Base-by-base conservation (phyloP, 2,888 invertebrate genomes). In the Campoplex capitator region DNA sequence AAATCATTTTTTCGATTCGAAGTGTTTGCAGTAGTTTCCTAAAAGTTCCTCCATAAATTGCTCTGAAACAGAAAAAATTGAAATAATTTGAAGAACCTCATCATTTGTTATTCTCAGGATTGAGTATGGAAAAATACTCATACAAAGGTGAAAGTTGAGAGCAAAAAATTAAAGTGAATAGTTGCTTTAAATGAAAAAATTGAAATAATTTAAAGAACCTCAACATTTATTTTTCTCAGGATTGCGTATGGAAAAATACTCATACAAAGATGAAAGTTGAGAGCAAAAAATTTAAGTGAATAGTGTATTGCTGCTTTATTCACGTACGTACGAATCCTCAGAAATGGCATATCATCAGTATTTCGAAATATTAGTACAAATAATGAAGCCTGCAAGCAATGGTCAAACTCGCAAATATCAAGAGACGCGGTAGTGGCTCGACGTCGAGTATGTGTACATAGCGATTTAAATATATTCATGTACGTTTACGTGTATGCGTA, bases 301-400 rank as follows among this genome's bases (percentile, higher is more conserved):
- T 80, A 84, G 87, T 84, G 84, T 80, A 83, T 68, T 54, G 28
- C 38, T 35, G 45, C 35, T 42, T 73, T 11, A 45, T 74, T 32
- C 62, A 62, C 32, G 62, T 11, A 4, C 7, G 35, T 45, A 54
- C 23, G 62, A 28, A 32, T 78, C 51, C 76, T 48, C 28, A 28
- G 74, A 75, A 87, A 82, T 74, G 32, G 42, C 32, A 76, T 86
- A 87, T 88, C 89, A 89, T 90, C 82, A 88, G 85, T 88, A 90
- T 89, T 82, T 88, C 67, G 82, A 85, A 88, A 83, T 79, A 79
- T 83, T 87, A 42, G 81, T 86, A 86, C 83, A 85, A 88, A 89
- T 88, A 88, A 85, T 38, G 79, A 84, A 56, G 70, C 78, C 78
- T 58, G 32, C 8, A 81, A 70, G 67, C 74, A 71, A 79, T 71